Conservation (phyloP, 1,140 invertebrate genomes). For the Akabosia matsudoensis region DNA sequence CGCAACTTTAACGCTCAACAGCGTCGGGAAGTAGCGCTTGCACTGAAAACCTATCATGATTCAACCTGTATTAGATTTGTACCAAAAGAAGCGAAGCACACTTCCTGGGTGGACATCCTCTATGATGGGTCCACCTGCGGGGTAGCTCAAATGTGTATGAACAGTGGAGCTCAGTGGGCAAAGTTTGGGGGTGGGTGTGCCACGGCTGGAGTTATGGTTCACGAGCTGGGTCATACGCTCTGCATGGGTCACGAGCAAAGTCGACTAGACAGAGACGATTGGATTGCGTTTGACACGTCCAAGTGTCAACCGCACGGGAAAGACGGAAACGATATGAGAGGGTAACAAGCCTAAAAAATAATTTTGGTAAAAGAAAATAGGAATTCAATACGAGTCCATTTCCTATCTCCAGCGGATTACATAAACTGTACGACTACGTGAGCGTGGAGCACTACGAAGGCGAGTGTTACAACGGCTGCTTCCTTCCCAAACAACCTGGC, state of each 20-base stretch:
- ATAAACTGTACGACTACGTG: constrained; percentile 43
- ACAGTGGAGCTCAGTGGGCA: constrained; percentile 41
- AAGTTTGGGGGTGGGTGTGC: constrained; percentile 42
- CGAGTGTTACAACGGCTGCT: constrained; percentile 44
- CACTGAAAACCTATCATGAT: constrained; percentile 33
- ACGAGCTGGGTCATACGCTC: constrained; percentile 37
- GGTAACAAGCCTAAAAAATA: too few relatives aligned
- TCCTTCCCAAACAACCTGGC: constrained; percentile 28
- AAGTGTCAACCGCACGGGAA: constrained; percentile 40
- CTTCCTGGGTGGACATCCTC: constrained; percentile 41
- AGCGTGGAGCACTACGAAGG: constrained; percentile 44
- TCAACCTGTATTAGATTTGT: constrained; percentile 42
- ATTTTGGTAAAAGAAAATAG: too few relatives aligned
- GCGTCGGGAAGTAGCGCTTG: constrained; percentile 34
- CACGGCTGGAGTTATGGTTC: constrained; percentile 39
- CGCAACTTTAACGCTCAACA: constrained; percentile 31
- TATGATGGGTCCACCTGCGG: constrained; percentile 38
- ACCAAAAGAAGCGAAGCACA: constrained; percentile 26
- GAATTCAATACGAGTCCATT: not conserved
- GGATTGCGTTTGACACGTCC: constrained; percentile 38
- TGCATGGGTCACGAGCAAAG: constrained; percentile 44
- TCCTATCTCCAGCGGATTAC: constrained; percentile 28
- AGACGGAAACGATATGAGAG: constrained; percentile 3
- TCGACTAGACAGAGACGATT: constrained; percentile 36
- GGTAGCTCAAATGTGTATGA: constrained; percentile 39